Conservation (phyloP, 2,113 vertebrate species). For the Dromiciops gliroides region DNA sequence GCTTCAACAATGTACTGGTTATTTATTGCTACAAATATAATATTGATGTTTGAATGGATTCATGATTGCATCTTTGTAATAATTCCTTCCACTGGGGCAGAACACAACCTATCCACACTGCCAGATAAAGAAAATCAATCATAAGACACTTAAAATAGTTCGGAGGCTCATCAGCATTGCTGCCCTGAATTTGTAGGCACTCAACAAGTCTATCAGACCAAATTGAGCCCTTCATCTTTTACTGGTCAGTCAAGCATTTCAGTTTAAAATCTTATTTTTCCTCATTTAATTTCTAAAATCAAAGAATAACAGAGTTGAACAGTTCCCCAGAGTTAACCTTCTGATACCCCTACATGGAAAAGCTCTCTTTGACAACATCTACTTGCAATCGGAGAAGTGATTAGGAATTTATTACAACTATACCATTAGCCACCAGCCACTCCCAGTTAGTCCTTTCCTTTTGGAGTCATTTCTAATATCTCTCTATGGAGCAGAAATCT, state of each 20-base stretch:
- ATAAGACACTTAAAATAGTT: neutral
- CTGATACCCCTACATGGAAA: neutral
- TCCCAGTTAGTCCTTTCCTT: neutral
- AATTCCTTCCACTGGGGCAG: neutral
- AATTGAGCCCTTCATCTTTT: neutral
- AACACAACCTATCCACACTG: neutral
- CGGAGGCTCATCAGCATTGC: neutral
- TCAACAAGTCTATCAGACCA: neutral
- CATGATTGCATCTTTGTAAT: neutral
- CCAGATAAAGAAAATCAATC: neutral
- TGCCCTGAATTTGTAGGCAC: neutral
- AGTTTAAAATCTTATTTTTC: neutral
- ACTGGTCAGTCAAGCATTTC: neutral
- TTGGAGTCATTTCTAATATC: neutral
- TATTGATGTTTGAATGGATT: neutral
- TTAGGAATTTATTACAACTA: neutral
- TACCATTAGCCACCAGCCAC: neutral
- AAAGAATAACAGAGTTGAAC: neutral
- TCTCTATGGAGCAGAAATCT: neutral
- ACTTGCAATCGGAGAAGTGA: neutral
- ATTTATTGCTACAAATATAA: neutral
- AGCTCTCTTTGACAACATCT: neutral
- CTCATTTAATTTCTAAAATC: neutral
- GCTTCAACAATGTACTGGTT: neutral
- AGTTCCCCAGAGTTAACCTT: neutral